Percentiles rank a stretch among this genome's conserved stretches.
phyloP scores from a whole-genome alignment of 2,797 vertebrate species.

The Sciaenops ocellatus region DNA sequence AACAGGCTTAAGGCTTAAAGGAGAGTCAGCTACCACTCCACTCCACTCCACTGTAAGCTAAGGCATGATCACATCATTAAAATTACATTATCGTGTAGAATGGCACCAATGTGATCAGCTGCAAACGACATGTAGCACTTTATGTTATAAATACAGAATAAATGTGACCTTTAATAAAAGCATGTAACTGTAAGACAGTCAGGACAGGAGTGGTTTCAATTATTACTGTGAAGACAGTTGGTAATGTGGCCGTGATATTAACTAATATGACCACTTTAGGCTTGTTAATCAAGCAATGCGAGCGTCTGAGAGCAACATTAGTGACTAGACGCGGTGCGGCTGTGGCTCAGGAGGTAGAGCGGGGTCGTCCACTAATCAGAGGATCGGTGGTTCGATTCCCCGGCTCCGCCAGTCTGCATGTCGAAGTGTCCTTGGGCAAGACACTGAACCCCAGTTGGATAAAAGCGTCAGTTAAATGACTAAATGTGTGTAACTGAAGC shows the following conservation, averaged over 20 bases:
- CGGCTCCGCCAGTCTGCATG: too few species aligned
- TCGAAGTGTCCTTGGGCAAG: too few species aligned
- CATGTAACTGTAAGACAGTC: neutral
- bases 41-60: neutral
- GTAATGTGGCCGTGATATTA: neutral
- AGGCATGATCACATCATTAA: too few species aligned
- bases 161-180: neutral
- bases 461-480: too few species aligned
- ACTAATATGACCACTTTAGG: neutral
- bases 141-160: neutral
- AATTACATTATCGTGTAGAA: neutral
- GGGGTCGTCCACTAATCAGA: too few species aligned
- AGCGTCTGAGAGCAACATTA: neutral
- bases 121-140: neutral
- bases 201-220: neutral
- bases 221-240: too few species aligned
- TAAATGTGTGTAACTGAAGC: neutral
- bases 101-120: neutral
- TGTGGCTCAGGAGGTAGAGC: too few species aligned
- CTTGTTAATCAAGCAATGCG: neutral
- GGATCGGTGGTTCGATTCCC: too few species aligned
- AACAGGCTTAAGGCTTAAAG: conserved; percentile 1
- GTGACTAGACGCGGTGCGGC: too few species aligned
- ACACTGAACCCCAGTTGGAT: too few species aligned
- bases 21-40: neutral